Evolutionary conservation across 2,113 vertebrate species (phyloP), one percentile per base, ranked within the genome.

Genomic region (Ornithorhynchus anatinus): DNA sequence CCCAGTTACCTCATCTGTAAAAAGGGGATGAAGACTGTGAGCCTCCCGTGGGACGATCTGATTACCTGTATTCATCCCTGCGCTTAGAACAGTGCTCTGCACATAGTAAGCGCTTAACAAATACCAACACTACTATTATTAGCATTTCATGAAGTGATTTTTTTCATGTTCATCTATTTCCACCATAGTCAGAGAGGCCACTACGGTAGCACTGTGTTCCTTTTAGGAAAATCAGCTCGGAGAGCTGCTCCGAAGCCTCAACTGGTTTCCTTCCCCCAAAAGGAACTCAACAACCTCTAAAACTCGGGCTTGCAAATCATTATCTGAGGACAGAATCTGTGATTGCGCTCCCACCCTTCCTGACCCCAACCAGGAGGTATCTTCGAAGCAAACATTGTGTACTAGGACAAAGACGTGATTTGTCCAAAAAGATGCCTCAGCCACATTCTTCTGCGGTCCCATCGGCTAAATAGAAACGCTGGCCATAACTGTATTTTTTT

Each of bases 391-490:
- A 73, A 76, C 72, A 59, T 47, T n/a, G n/a, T n/a, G n/a, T n/a
- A 47, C 54, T 47, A 50, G 15, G 25, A 68, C 37, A 44, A 57
- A 72, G 14, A 47, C 45, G 33, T 4, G 63, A 23, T 40, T 53
- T 68, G 5, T 59, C 42, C 16, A 40, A n/a, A n/a, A n/a, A n/a
- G n/a, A n/a, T n/a, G n/a, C n/a, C n/a, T n/a, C n/a, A n/a, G n/a
- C n/a, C n/a, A n/a, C n/a, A n/a, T n/a, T n/a, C n/a, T n/a, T n/a
- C n/a, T n/a, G n/a, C n/a, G n/a, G n/a, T n/a, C n/a, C n/a, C n/a
- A n/a, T n/a, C 71, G 73, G 60, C 44, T 59, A 71, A 9, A 43
- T n/a, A 56, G 50, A 69, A 60, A 43, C 6, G 68, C 31, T 33
- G 20, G 65, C 42, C 23, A 60, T 4, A 33, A 72, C 19, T 22